These are phyloP conservation scores for Druon quercuslanigerum DNA, from an alignment of 1,140 invertebrate genomes.

Conservation along the genomic window DNA sequence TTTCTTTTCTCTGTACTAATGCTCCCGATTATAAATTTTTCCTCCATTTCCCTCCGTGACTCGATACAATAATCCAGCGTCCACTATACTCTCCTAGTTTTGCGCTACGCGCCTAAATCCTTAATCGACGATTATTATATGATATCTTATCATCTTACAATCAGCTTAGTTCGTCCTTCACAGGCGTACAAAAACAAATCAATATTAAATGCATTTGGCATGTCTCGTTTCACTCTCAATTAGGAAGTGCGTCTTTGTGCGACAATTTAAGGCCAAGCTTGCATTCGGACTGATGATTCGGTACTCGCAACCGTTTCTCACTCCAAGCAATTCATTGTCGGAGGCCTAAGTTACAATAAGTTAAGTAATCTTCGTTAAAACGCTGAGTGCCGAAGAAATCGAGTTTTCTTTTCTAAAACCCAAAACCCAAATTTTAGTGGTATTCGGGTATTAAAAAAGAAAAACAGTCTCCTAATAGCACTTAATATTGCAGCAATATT, in stretches of 20 bases:
- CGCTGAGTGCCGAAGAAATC: no score
- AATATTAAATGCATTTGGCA: conserved; percentile 69
- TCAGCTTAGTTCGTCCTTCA: conserved; percentile 32
- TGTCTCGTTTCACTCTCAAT: conserved; percentile 43
- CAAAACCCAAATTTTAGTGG: no score
- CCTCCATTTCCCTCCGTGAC: conserved; percentile 51
- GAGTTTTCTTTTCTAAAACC: no score
- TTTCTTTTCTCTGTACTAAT: conserved; percentile 34
- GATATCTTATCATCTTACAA: conserved; percentile 41
- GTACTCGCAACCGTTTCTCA: no score
- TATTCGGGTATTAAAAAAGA: no score
- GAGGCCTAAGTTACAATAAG: no score
- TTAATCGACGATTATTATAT: conserved; percentile 21
- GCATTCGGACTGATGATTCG: no score
- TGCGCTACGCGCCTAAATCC: conserved; percentile 35
- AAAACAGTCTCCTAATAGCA: no score
- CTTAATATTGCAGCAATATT: no score
- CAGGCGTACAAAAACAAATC: conserved; percentile 52
- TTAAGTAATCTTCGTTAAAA: no score
- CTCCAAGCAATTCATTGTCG: no score
- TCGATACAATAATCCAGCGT: conserved; percentile 39
- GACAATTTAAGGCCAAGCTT: background rate
- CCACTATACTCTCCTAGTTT: conserved; percentile 36
- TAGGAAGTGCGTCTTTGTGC: background rate
- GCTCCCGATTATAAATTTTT: conserved; percentile 9